Conservation (phyloP, 2,113 vertebrate genomes). For the Corydoras sp. region DNA sequence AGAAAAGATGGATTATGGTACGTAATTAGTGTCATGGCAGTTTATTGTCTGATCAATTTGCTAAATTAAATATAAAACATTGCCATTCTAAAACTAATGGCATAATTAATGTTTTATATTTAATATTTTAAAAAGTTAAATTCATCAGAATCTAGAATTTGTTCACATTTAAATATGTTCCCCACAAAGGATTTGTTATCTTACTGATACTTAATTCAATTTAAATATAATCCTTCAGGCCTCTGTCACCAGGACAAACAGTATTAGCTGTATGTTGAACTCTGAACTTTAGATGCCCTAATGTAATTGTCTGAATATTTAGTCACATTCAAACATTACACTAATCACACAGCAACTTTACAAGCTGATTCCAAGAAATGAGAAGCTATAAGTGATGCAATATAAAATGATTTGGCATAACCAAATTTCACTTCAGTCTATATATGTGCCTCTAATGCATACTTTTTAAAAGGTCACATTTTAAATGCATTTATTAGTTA, state of each 20-base stretch:
- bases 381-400: not conserved
- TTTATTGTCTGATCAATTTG: too few species aligned
- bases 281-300: slow-evolving; percentile 15
- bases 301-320: slow-evolving; percentile 3
- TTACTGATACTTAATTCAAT: too few species aligned
- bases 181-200: too few species aligned
- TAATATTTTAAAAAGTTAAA: too few species aligned
- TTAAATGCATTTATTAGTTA: slow-evolving; percentile 41
- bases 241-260: slow-evolving; percentile 41
- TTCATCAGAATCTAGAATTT: too few species aligned
- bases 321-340: not conserved
- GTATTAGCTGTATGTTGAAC: slow-evolving; percentile 45
- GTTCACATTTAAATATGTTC: too few species aligned
- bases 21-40: too few species aligned
- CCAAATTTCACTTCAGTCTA: not conserved
- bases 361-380: not conserved
- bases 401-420: not conserved
- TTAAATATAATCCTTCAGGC: not conserved
- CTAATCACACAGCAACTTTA: not conserved
- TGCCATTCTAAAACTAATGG: too few species aligned
- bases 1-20: too few species aligned
- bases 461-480: slow-evolving; percentile 36
- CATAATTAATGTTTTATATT: too few species aligned
- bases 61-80: too few species aligned
- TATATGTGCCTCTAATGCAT: not conserved